Conservation (phyloP, 2,888 invertebrate genomes). For the Chymomyza fuscimana region DNA sequence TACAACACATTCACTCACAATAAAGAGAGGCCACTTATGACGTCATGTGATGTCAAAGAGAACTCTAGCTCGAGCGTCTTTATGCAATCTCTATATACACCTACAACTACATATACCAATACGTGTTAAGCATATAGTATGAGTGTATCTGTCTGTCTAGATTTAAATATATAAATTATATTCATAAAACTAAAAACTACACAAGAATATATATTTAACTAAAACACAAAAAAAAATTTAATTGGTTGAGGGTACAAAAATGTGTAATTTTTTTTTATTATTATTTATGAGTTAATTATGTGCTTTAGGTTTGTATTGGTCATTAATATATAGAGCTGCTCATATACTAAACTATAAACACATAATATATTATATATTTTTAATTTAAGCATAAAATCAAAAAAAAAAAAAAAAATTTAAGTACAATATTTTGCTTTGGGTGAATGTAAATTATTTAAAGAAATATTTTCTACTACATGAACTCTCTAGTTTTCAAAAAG, state of each 20-base stretch:
- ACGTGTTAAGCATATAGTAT: background rate
- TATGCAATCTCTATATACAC: background rate
- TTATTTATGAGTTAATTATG: background rate
- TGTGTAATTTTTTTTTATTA: background rate
- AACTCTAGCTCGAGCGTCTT: background rate
- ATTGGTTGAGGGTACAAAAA: constrained; percentile 15
- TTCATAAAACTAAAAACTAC: background rate
- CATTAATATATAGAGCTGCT: background rate
- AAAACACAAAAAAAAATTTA: background rate
- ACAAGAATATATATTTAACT: constrained; percentile 3
- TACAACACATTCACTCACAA: too few species aligned
- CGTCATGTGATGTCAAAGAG: background rate
- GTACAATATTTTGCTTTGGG: too few species aligned
- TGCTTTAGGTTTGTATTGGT: background rate
- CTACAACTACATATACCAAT: background rate
- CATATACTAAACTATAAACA: background rate
- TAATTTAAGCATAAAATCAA: background rate
- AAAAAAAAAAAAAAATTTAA: background rate
- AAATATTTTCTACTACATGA: too few species aligned
- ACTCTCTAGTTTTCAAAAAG: too few species aligned
- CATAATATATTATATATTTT: background rate
- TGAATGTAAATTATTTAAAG: too few species aligned
- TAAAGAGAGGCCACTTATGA: too few species aligned
- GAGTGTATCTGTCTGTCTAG: background rate
- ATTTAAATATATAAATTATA: background rate